Percentiles rank a stretch among this genome's conserved stretches.
phyloP scores from a whole-genome alignment of 53 echinoderm and acorn worm species.

The Zoroaster sp. region DNA sequence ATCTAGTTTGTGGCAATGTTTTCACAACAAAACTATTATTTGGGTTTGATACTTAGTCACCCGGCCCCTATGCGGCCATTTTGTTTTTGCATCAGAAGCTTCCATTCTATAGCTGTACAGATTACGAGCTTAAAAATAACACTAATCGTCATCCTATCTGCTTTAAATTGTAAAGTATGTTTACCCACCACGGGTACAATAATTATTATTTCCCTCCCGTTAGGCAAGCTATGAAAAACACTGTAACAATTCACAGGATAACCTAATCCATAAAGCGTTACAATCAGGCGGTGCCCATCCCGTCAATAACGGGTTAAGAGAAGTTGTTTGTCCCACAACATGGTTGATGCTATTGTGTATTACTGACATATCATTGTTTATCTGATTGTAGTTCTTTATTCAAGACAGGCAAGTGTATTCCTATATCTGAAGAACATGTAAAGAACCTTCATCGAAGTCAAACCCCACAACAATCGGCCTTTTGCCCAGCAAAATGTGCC shows the following conservation, averaged over 20 bases:
- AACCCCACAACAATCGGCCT: background rate
- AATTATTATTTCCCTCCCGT: conserved; percentile 25
- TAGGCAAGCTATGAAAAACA: conserved; percentile 13
- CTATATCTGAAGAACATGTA: background rate
- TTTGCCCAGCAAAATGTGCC: background rate
- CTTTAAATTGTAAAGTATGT: conserved; percentile 16
- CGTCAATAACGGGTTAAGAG: background rate
- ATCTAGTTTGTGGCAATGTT: no score
- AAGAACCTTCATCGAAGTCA: background rate
- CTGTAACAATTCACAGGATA: background rate
- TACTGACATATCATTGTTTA: background rate
- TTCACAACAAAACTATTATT: no score
- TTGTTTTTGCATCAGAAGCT: background rate
- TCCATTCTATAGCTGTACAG: background rate
- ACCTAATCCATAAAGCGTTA: conserved; percentile 24
- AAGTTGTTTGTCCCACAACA: conserved; percentile 8
- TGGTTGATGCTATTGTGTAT: background rate
- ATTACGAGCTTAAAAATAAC: background rate
- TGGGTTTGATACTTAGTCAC: background rate
- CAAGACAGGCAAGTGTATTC: background rate
- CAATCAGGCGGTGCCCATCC: background rate
- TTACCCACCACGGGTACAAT: conserved; percentile 29
- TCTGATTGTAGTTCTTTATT: background rate
- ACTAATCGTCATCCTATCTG: conserved; percentile 9
- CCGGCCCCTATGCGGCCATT: background rate